Conservation (phyloP, 2,797 vertebrate species). For the Amblyraja radiata region DNA sequence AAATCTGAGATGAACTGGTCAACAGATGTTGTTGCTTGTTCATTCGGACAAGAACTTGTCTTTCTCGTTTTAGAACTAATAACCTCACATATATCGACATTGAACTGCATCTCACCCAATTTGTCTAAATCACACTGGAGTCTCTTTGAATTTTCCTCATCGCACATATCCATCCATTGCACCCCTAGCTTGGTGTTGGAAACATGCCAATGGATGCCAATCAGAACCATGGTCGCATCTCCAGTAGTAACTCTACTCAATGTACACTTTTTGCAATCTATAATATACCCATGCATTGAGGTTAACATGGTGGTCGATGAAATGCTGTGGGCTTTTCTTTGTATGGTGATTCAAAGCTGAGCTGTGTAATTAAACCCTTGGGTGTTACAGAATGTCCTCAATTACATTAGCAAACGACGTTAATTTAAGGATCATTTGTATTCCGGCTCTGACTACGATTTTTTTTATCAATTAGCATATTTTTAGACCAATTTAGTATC, state of each 20-base stretch:
- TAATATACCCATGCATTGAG: background rate
- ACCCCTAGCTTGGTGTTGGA: background rate
- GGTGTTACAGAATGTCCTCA: background rate
- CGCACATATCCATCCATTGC: too few species aligned
- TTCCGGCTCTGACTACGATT: background rate
- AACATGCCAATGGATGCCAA: background rate
- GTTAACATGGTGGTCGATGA: background rate
- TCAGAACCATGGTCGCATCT: background rate
- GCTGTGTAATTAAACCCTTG: slow-evolving; percentile 18
- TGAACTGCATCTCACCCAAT: background rate
- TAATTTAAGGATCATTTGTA: background rate
- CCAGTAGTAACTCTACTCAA: background rate
- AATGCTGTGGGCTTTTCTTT: background rate
- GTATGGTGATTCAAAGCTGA: slow-evolving; percentile 10
- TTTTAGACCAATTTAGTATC: background rate
- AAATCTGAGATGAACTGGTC: too few species aligned
- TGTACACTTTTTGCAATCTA: background rate
- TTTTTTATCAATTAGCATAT: background rate
- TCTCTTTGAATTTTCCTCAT: background rate
- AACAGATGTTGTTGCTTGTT: too few species aligned
- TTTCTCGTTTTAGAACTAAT: background rate
- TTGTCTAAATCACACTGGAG: background rate
- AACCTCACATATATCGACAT: background rate
- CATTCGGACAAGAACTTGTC: background rate
- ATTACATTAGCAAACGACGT: background rate